Evolutionary conservation across 2,888 invertebrate species (phyloP).

Genomic region (Drosophila maculinotata): DNA sequence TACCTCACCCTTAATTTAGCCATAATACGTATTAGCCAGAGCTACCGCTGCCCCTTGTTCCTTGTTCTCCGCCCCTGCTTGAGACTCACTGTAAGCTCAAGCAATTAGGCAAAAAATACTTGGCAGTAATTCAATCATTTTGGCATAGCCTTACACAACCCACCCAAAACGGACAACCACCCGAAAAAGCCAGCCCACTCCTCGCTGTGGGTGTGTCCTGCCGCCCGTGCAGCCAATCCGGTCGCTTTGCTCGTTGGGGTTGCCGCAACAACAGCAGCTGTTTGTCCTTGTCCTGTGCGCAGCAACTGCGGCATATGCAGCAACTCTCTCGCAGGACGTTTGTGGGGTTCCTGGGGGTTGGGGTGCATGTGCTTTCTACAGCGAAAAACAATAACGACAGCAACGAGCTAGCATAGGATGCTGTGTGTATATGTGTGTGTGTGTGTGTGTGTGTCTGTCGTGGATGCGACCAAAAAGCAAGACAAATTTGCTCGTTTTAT

Average conservation of each 20-base stretch:
- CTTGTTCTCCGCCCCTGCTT: background rate
- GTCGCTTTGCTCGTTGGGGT: slow-evolving; percentile 36
- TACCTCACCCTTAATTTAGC: slow-evolving; percentile 49
- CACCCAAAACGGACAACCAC: slow-evolving; percentile 18
- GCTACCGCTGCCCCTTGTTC: background rate
- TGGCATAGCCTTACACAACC: slow-evolving; percentile 64
- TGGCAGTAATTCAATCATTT: slow-evolving; percentile 79
- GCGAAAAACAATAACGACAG: slow-evolving; percentile 44
- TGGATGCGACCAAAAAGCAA: slow-evolving; percentile 76
- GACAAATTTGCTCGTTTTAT: slow-evolving; percentile 82
- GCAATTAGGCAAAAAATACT: slow-evolving; percentile 75
- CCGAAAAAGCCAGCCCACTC: slow-evolving; percentile 7
- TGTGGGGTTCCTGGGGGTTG: background rate
- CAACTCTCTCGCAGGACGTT: background rate
- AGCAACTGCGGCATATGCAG: too few species aligned
- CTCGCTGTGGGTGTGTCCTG: slow-evolving; percentile 50
- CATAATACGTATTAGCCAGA: slow-evolving; percentile 35
- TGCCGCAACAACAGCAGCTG: slow-evolving; percentile 37
- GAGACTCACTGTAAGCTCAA: slow-evolving; percentile 35
- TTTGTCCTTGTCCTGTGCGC: slow-evolving; percentile 60
- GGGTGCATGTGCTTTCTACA: background rate
- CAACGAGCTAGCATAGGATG: slow-evolving; percentile 29
- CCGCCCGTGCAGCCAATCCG: slow-evolving; percentile 53
- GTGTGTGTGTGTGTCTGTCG: slow-evolving; percentile 16
- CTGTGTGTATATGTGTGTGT: slow-evolving; percentile 11